Evolutionary conservation across 1,140 invertebrate genomes (phyloP).

Genomic region (Metaphire vulgaris): DNA sequence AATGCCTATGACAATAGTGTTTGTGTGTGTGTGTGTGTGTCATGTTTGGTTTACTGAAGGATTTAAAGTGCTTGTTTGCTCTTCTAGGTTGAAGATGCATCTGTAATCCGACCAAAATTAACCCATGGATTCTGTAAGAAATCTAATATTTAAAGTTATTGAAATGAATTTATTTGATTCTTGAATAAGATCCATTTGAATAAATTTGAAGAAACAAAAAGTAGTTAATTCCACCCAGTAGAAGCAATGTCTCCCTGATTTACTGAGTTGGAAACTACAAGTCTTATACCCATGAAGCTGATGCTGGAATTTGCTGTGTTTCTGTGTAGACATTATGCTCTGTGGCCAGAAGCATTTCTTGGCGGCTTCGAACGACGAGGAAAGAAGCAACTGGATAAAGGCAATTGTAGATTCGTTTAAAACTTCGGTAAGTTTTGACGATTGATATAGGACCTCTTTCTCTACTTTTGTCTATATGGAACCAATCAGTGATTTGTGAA

Average conservation of each 20-base stretch:
- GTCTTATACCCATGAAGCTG: too few species aligned
- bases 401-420: neutral
- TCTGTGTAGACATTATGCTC: neutral
- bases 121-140: neutral
- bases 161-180: neutral
- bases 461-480: too few species aligned
- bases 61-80: neutral
- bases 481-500: too few species aligned
- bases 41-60: neutral
- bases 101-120: neutral
- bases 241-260: neutral
- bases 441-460: neutral
- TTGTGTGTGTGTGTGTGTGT: neutral
- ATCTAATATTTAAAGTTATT: neutral
- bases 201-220: neutral
- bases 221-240: neutral
- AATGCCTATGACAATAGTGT: neutral
- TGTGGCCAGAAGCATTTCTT: neutral
- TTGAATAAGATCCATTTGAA: neutral
- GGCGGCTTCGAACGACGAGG: neutral
- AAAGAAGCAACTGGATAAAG: neutral
- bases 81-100: neutral
- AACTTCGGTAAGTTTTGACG: neutral
- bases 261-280: too few species aligned
- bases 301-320: neutral